phyloP scores from a whole-genome alignment of 2,113 vertebrate genomes.

The Zonotrichia leucophrys region DNA sequence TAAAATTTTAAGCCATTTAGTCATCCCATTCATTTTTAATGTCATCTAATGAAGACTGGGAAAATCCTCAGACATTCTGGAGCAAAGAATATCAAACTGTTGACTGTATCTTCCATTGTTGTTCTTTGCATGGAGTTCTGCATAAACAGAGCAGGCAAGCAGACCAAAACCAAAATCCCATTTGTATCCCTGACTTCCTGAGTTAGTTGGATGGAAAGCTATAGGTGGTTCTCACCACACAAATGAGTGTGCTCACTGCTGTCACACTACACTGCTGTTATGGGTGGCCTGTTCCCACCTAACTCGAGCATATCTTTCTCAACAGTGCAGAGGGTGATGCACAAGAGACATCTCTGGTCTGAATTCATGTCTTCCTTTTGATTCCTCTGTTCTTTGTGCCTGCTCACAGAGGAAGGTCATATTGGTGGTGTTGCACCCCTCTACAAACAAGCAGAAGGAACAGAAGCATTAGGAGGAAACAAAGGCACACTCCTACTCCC shows the following conservation, averaged over 20 bases:
- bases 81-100: not conserved
- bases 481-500: not conserved
- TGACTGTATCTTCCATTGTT: not conserved
- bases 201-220: not conserved
- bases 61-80: not conserved
- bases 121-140: not conserved
- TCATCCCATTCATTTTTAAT: slow-evolving; percentile 39
- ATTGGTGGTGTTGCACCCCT: not conserved
- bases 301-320: rapidly evolving
- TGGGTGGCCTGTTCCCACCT: not conserved
- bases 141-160: not conserved
- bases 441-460: not conserved
- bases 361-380: not conserved
- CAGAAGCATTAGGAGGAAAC: not conserved
- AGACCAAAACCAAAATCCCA: not conserved
- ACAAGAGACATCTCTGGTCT: not conserved
- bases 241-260: not conserved
- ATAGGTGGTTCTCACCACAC: not conserved
- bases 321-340: not conserved
- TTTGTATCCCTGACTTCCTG: not conserved
- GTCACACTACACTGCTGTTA: not conserved
- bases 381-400: not conserved
- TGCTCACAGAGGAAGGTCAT: not conserved
- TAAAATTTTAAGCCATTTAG: slow-evolving; percentile 16
- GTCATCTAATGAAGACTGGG: not conserved